Percentiles rank a stretch among this genome's conserved stretches.
Evolutionary conservation across 2,113 vertebrate species (phyloP).

Genomic region (Fulica atra): DNA sequence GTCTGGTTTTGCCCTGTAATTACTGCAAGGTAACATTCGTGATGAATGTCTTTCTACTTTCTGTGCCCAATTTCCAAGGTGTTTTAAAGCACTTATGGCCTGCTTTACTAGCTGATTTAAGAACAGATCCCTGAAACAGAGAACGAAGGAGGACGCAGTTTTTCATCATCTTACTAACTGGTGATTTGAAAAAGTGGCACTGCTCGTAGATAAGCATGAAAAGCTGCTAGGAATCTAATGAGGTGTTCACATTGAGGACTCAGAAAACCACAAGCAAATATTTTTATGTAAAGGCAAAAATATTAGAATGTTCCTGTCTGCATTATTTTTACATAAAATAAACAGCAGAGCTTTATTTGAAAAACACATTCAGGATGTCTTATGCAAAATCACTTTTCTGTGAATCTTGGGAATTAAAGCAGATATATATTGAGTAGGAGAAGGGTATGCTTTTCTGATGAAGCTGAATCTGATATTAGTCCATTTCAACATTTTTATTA

Average conservation of each 20-base stretch:
- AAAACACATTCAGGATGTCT: not conserved
- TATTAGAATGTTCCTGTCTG: not conserved
- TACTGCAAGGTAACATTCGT: not conserved
- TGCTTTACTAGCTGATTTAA: not conserved
- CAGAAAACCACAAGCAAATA: not conserved
- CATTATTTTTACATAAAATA: not conserved
- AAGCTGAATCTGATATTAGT: not conserved
- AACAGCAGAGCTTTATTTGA: not conserved
- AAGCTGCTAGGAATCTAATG: not conserved
- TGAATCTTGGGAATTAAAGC: not conserved
- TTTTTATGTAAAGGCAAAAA: not conserved
- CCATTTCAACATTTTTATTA: not conserved
- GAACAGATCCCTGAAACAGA: not conserved
- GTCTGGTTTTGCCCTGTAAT: not conserved
- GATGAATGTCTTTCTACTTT: not conserved
- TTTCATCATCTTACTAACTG: not conserved
- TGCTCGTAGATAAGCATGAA: not conserved
- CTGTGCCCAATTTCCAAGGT: not conserved
- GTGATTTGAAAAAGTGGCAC: not conserved
- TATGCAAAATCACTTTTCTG: not conserved
- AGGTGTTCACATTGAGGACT: not conserved
- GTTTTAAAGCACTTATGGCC: not conserved
- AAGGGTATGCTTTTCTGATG: not conserved
- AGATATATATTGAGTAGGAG: not conserved
- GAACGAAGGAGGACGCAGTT: not conserved